Base-by-base conservation (phyloP, 2,797 vertebrate species). In the Danio choprae region DNA sequence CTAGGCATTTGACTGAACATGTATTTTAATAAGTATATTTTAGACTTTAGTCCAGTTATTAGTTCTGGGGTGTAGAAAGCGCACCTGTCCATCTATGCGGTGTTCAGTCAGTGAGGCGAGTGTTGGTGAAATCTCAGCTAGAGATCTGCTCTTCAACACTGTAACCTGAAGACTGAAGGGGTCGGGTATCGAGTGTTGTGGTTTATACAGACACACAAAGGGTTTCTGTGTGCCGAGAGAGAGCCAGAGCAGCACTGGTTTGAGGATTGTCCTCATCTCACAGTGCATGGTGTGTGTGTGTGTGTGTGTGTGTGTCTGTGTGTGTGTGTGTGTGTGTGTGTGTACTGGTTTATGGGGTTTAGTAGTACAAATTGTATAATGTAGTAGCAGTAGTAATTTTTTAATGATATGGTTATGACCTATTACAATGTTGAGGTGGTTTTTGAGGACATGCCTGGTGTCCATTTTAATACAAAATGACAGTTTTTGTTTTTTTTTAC, bases 201-300 rank as follows among this genome's bases (percentile, higher is more conserved):
- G 53, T 58, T 58, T 58, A 72, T 44, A 58, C 70, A 58, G 18
- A 72, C 51, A 40, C 75, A 68, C 64, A 77, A 69, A 77, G 16
- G 15, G 15, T 5, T 15, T 59, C 13, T 53, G 13, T 60, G 43
- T 68, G 43, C 5, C 18, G 5, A 51, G 6, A 51, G 58, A 16
- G 18, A 56, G 53, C 29, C 9, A 48, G 72, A 65, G 41, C 20
- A 72, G 12, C 12, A 5, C 40, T 43, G 40, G 18, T 18, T 40
- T 44, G 53, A 58, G 53, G 13, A 6, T 51, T 56, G 69, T 72
- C 53, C 70, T 72, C 53, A 44, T 72, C n/a, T 74, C 84, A 75
- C 16, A 59, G 53, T 91, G 92, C 92, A 93, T 92, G 92, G 90
- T 9, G 13, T 40, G 50, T 18, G 29, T 60, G 40, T 62, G 53